These are phyloP conservation scores for Sesia bembeciformis DNA, from an alignment of 2,888 invertebrate species.

Conservation along the genomic window DNA sequence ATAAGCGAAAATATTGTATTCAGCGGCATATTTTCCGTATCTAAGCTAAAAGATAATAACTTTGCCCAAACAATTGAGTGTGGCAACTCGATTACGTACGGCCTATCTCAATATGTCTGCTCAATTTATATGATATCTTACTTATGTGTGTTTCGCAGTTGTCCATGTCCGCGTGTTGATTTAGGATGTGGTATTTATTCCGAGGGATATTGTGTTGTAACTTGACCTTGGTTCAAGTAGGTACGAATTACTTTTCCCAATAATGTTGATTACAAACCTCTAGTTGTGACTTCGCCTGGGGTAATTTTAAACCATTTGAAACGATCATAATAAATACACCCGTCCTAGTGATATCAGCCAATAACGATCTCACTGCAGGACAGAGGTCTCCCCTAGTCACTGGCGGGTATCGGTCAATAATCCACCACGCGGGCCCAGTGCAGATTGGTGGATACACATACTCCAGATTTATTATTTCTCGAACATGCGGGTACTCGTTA, in stretches of 20 bases:
- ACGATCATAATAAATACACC: too few relatives aligned
- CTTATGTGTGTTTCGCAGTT: slow-evolving; percentile 2
- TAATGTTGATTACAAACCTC: not conserved
- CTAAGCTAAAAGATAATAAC: slow-evolving; percentile 41
- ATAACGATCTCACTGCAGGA: too few relatives aligned
- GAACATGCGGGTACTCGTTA: too few relatives aligned
- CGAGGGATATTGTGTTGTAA: not conserved
- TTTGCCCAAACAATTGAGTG: slow-evolving; percentile 48
- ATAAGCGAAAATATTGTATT: slow-evolving; percentile 73
- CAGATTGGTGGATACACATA: too few relatives aligned
- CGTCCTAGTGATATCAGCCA: too few relatives aligned
- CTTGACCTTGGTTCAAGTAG: not conserved
- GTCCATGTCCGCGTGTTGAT: slow-evolving; percentile 2
- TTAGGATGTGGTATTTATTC: slow-evolving; percentile 2
- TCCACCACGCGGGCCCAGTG: too few relatives aligned
- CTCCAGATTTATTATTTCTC: too few relatives aligned
- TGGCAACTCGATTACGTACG: slow-evolving; percentile 28
- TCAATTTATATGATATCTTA: slow-evolving; percentile 12
- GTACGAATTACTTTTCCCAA: not conserved
- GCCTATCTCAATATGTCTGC: slow-evolving; percentile 32
- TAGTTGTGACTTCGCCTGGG: too few relatives aligned
- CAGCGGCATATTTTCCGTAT: slow-evolving; percentile 59
- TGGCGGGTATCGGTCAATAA: too few relatives aligned
- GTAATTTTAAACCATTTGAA: too few relatives aligned
- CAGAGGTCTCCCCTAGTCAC: too few relatives aligned